Evolutionary conservation across 2,797 vertebrate species (phyloP), one percentile per base, ranked within the genome.

Genomic region (Chrysolophus pictus): DNA sequence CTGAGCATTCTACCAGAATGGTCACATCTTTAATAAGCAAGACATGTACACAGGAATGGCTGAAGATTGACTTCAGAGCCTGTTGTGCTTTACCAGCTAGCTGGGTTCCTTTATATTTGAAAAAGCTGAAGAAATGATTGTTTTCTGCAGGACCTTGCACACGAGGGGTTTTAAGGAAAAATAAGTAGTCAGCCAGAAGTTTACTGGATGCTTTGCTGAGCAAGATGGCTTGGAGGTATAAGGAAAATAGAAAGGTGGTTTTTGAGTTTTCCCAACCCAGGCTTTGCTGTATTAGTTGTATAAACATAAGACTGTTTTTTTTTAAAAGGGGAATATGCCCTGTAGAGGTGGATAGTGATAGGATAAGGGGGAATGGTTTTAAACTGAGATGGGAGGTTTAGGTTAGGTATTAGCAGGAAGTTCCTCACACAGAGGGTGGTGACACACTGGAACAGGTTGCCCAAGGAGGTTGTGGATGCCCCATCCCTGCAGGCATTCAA

Each of bases 11-110:
- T 71, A 71, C 37, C 46, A 0, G 0, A 77, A 53, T 74, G 53
- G 19, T 77, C 41, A 35, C 28, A 24, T 89, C 69, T 83, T 76
- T 22, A 80, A 24, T 29, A 73, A 93, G 58, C 37, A 59, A 84
- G 17, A 72, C 62, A 22, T 0, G 0, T 6, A 6, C 14, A 31
- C 5, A 14, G 42, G 29, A 90, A 60, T 8, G 17, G 31, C 26
- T 79, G 59, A 18, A 28, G 23, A 10, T 64, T 94, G 60, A 80
- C 77, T 87, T 87, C 47, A 64, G 75, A 93, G 39, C n/a, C 26
- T 74, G 41, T 60, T 90, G 42, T 70, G 24, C 74, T 91, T 75
- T 86, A 60, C 39, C 16, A 79, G 10, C 13, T 56, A 71, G 12
- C 42, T 9, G 41, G 23, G 18, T 75, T 81, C 29, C 46, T 86